Percentiles rank a stretch among this genome's conserved stretches.
Evolutionary conservation across 2,888 invertebrate species (phyloP).

Genomic region (Acleris emargana): DNA sequence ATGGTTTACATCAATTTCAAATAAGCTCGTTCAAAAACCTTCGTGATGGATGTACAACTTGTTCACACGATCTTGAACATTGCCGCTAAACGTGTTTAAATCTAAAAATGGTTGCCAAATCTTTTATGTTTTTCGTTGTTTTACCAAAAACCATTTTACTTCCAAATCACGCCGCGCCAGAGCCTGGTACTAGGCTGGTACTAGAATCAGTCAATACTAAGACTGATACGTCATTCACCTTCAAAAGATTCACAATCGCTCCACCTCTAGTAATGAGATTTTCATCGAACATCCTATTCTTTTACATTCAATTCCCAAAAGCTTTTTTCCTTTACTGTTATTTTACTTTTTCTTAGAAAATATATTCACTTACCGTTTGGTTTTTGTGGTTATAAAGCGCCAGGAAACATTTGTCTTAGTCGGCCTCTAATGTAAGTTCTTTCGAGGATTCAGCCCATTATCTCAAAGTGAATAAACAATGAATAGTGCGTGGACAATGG

Average conservation of each 20-base stretch:
- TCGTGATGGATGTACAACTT: too few relatives aligned
- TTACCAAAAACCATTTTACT: conserved; percentile 3
- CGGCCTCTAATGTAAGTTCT: conserved; percentile 27
- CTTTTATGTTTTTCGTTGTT: not conserved
- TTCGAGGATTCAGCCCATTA: conserved; percentile 19
- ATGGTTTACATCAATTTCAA: too few relatives aligned
- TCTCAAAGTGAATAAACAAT: conserved; percentile 18
- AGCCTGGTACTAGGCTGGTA: conserved; percentile 57
- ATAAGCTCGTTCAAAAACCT: too few relatives aligned
- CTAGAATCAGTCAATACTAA: conserved; percentile 20
- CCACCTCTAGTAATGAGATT: too few relatives aligned
- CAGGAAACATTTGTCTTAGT: conserved; percentile 21
- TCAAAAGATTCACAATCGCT: not conserved
- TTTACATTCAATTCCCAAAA: not conserved
- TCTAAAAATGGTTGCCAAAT: not conserved
- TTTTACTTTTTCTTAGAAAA: not conserved
- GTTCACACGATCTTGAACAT: too few relatives aligned
- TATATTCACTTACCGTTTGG: conserved; percentile 12
- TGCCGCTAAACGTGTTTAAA: too few relatives aligned
- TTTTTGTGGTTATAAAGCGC: conserved; percentile 16
- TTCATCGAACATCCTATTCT: not conserved
- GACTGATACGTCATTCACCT: conserved; percentile 11
- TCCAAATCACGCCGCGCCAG: not conserved
- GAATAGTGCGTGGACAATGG: conserved; percentile 6
- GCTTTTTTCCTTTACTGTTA: not conserved